phyloP scores from a whole-genome alignment of 1,140 invertebrate genomes.

The Cotesia typhae region DNA sequence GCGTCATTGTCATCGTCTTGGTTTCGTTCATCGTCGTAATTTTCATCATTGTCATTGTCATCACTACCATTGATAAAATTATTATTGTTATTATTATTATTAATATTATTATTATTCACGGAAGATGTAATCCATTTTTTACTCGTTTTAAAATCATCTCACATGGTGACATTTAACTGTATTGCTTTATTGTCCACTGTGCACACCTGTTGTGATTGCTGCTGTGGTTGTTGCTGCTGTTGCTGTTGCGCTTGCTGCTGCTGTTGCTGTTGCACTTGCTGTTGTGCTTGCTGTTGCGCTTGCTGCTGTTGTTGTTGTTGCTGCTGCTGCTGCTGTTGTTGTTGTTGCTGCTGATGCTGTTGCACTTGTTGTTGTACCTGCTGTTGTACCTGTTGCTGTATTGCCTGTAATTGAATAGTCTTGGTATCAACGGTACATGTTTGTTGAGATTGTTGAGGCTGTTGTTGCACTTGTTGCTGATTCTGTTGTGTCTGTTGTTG shows the following conservation, averaged over 20 bases:
- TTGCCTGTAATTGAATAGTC: constrained; percentile 47
- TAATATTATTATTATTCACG: background rate
- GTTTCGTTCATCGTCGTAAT: constrained; percentile 19
- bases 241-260: constrained; percentile 55
- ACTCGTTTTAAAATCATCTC: constrained; percentile 57
- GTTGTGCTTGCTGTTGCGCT: constrained; percentile 51
- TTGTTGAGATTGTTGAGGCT: constrained; percentile 45
- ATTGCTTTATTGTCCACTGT: constrained; percentile 64
- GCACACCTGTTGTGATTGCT: constrained; percentile 60
- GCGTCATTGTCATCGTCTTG: constrained; percentile 46
- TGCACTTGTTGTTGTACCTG: constrained; percentile 53
- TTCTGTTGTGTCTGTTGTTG: constrained; percentile 42
- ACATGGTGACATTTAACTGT: constrained; percentile 66
- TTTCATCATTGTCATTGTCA: constrained; percentile 51
- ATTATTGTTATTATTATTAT: constrained; percentile 11
- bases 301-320: constrained; percentile 52
- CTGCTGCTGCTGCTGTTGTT: constrained; percentile 53
- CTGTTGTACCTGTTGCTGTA: constrained; percentile 51
- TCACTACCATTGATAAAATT: constrained; percentile 21
- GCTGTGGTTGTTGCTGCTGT: constrained; percentile 61
- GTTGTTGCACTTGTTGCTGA: constrained; percentile 46
- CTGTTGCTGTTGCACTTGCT: constrained; percentile 48
- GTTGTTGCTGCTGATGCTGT: constrained; percentile 45
- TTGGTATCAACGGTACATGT: constrained; percentile 53
- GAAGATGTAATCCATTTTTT: constrained; percentile 35